Conservation (phyloP, 2,797 vertebrate genomes). For the Tokudaia muenninki region DNA sequence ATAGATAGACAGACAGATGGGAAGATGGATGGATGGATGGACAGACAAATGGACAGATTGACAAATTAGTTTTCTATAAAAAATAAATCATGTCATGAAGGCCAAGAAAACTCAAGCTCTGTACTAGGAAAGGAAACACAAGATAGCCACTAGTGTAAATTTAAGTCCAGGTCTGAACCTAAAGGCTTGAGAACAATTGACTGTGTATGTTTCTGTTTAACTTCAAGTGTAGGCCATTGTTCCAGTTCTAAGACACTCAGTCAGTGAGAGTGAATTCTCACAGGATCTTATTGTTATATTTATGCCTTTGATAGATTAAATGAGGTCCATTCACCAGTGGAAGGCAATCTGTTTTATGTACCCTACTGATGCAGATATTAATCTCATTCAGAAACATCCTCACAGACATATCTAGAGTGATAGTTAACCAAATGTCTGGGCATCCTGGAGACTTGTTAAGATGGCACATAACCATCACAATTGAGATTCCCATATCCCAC, state of each 20-base stretch:
- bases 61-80: background rate
- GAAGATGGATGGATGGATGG: background rate
- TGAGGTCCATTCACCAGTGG: too few relatives aligned
- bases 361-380: background rate
- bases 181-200: background rate
- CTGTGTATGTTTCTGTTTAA: background rate
- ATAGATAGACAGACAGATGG: background rate
- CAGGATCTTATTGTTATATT: background rate
- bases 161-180: background rate
- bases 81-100: background rate
- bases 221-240: background rate
- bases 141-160: too few relatives aligned
- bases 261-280: background rate
- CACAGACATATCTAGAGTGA: background rate
- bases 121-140: background rate
- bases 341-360: background rate
- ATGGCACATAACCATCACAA: background rate
- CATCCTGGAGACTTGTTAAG: background rate
- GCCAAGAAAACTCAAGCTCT: background rate
- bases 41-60: background rate
- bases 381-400: background rate
- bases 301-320: background rate
- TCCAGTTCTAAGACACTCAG: background rate
- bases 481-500: background rate
- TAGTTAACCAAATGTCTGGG: background rate